phyloP scores from a whole-genome alignment of 2,888 invertebrate species.

The Chrysolina haemoptera region DNA sequence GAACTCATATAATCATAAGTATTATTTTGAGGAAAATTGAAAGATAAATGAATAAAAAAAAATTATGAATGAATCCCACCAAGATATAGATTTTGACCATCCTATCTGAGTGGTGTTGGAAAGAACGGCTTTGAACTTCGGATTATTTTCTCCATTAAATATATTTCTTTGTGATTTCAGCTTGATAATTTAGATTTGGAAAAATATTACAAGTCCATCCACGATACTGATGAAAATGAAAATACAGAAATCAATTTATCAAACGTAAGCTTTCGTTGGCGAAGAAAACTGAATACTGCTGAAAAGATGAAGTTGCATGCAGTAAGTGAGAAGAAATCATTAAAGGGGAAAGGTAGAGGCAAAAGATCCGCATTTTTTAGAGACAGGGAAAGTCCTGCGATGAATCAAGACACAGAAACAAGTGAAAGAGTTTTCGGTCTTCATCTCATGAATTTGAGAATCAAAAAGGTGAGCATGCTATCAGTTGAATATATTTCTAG shows the following conservation, averaged over 20 bases:
- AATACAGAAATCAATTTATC: conserved; percentile 72
- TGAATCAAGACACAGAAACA: conserved; percentile 43
- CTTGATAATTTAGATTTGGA: conserved; percentile 76
- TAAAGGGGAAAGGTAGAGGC: conserved; percentile 71
- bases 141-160: no score
- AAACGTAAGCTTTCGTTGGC: conserved; percentile 77
- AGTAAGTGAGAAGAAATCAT: conserved; percentile 56
- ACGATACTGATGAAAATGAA: conserved; percentile 66
- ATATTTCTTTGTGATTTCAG: conserved; percentile 65
- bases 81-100: no score
- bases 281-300: conserved; percentile 67
- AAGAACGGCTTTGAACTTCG: no score
- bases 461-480: conserved; percentile 67
- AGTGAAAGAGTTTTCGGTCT: conserved; percentile 63
- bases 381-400: conserved; percentile 57
- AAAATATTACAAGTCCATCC: conserved; percentile 73
- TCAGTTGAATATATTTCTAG: background rate
- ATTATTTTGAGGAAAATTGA: no score
- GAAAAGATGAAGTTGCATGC: conserved; percentile 62
- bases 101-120: no score
- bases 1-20: no score
- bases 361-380: conserved; percentile 57
- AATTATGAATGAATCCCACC: no score
- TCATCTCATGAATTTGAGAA: conserved; percentile 66
- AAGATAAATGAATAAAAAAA: no score